phyloP scores from a whole-genome alignment of 2,113 vertebrate species.

The Elaphurus davidianus region DNA sequence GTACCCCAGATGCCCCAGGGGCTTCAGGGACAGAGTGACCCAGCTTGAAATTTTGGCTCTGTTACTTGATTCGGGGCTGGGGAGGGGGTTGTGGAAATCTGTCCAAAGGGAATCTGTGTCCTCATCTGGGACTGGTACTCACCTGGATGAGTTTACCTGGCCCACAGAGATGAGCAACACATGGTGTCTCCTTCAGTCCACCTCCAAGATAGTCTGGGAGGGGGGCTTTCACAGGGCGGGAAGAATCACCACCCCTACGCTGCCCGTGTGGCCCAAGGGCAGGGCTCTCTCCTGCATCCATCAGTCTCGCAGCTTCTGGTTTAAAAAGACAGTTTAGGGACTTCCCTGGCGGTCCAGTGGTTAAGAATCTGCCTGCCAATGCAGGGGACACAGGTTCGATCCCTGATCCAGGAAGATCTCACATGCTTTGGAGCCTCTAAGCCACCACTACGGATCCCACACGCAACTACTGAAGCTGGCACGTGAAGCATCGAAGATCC shows the following conservation, averaged over 20 bases:
- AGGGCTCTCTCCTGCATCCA: neutral
- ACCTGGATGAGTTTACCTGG: neutral
- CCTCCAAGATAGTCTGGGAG: neutral
- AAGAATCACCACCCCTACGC: neutral
- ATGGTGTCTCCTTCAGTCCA: neutral
- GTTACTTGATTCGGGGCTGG: no score
- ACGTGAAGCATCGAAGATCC: neutral
- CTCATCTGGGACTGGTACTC: neutral
- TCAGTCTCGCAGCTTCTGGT: neutral
- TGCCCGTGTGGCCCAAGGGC: neutral
- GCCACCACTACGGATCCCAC: neutral
- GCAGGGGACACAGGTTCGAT: neutral
- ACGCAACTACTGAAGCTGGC: neutral
- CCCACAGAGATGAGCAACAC: fast-evolving
- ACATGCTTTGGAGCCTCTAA: neutral
- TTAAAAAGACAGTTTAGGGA: neutral
- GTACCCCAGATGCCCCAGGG: neutral
- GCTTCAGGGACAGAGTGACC: neutral
- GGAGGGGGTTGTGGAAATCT: no score
- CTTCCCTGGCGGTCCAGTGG: neutral
- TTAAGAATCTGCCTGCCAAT: neutral
- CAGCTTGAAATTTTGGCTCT: neutral
- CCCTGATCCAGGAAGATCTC: neutral
- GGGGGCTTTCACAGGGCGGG: neutral
- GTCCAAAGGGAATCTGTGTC: fast-evolving